Evolutionary conservation across 2,888 invertebrate genomes (phyloP).

Genomic region (Nemoura dubitans): DNA sequence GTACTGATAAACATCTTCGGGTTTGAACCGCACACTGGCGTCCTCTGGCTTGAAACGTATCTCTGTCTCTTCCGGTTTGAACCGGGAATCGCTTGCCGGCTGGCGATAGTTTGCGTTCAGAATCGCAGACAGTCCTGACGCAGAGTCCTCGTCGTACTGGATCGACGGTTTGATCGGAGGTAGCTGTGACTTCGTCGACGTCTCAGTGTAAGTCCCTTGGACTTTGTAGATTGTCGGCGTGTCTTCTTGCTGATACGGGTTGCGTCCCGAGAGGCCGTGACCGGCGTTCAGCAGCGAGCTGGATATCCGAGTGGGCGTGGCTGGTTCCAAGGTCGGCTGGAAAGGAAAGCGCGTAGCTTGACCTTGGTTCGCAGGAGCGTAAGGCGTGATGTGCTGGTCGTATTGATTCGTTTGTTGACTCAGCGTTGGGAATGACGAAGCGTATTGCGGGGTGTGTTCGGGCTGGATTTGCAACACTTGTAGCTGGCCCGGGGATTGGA

Average conservation of each 20-base stretch:
- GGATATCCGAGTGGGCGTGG: neutral
- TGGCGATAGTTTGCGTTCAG: neutral
- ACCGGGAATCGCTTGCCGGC: no score
- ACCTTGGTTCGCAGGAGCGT: neutral
- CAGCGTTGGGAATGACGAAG: neutral
- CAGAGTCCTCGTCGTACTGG: neutral
- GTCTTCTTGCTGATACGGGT: neutral
- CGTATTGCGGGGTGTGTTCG: neutral
- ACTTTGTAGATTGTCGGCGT: neutral
- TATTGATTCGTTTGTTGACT: neutral
- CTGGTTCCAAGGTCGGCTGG: neutral
- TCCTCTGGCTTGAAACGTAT: neutral
- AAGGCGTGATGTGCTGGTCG: neutral
- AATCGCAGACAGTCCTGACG: neutral
- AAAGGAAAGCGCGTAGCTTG: neutral
- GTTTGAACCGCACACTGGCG: neutral
- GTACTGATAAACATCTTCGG: neutral
- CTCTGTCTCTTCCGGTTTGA: neutral
- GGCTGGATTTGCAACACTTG: neutral
- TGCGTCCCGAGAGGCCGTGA: neutral
- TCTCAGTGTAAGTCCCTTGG: neutral
- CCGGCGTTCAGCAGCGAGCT: conserved; percentile 2
- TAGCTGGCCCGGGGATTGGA: neutral
- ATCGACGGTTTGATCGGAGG: neutral
- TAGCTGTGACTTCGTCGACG: neutral